Conservation (phyloP, 2,113 vertebrate genomes). For the Vidua chalybeata region DNA sequence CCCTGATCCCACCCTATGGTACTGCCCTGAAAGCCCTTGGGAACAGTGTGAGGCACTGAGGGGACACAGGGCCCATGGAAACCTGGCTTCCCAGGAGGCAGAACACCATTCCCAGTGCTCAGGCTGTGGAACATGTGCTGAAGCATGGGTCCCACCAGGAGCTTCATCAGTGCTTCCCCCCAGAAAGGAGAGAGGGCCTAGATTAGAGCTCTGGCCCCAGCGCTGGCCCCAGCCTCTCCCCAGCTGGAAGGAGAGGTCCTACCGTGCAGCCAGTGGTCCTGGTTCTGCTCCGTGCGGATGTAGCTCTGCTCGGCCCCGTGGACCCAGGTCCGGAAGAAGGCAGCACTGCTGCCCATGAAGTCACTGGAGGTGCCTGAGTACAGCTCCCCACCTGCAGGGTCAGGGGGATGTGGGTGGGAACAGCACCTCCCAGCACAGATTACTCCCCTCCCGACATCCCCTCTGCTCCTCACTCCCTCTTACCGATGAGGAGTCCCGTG, state of each 20-base stretch:
- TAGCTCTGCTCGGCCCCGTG: conserved; percentile 71
- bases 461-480: neutral
- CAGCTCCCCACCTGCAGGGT: conserved; percentile 75
- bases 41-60: accelerated
- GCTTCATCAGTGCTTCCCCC: neutral
- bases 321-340: conserved; percentile 80
- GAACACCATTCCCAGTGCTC: neutral
- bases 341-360: conserved; percentile 85
- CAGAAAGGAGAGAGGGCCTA: neutral
- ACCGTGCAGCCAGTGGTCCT: conserved; percentile 87
- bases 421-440: neutral
- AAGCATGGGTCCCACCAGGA: neutral
- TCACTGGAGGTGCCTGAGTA: conserved; percentile 85
- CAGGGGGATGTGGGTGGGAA: neutral
- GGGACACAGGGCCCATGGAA: accelerated
- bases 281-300: conserved; percentile 84
- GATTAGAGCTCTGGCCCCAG: neutral
- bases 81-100: neutral
- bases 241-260: neutral
- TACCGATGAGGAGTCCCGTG: conserved; percentile 77
- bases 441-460: neutral
- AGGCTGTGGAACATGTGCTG: neutral
- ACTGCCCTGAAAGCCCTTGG: neutral
- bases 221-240: neutral
- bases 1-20: neutral